Evolutionary conservation across 2,113 vertebrate genomes (phyloP).

Genomic region (Otis tarda): DNA sequence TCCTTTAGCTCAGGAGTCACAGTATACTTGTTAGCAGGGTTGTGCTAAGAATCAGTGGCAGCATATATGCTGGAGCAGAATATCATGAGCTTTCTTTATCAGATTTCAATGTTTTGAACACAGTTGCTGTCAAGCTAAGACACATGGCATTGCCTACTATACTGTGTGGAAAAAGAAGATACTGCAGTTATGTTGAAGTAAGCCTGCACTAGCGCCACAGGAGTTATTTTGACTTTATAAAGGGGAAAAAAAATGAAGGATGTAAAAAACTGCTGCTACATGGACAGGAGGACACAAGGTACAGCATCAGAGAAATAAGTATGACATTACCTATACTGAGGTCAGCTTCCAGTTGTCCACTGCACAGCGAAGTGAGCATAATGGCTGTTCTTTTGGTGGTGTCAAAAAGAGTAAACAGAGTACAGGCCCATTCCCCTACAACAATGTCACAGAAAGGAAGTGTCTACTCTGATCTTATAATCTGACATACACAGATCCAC

Average conservation of each 20-base stretch:
- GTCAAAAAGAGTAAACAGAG: not conserved
- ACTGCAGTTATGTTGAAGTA: not conserved
- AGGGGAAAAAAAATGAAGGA: not conserved
- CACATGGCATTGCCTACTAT: accelerated
- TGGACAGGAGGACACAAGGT: not conserved
- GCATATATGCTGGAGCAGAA: not conserved
- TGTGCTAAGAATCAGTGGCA: not conserved
- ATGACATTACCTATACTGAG: not conserved
- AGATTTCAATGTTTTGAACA: not conserved
- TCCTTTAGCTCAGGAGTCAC: not conserved
- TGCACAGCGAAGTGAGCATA: not conserved
- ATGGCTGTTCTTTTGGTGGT: not conserved
- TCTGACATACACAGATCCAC: not conserved
- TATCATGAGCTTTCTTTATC: not conserved
- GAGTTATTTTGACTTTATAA: not conserved
- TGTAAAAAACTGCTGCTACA: not conserved
- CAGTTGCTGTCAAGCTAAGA: not conserved
- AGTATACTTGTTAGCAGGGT: accelerated
- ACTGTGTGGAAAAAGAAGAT: not conserved
- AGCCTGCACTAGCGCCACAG: not conserved
- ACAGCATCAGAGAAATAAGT: not conserved
- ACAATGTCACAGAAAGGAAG: accelerated
- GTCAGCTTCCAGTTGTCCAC: not conserved
- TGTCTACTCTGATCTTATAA: not conserved
- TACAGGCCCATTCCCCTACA: not conserved